Percentiles rank a stretch among this genome's conserved stretches.
These are phyloP conservation scores for Anabacerthia variegaticeps DNA, from an alignment of 2,797 vertebrate species.

Conservation along the genomic window DNA sequence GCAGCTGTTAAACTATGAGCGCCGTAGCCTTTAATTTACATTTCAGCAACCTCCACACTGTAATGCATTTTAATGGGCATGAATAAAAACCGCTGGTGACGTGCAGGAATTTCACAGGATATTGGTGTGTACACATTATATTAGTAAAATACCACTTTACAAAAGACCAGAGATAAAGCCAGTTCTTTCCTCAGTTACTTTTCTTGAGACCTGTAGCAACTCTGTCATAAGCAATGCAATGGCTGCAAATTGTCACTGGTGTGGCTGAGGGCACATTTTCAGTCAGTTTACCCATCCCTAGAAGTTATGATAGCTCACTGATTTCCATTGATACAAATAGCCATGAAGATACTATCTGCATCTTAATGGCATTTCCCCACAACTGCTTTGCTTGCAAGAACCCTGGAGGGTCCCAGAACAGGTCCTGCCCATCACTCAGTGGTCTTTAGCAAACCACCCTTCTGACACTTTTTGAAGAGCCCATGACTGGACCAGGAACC, in stretches of 20 bases:
- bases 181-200: slow-evolving; percentile 40
- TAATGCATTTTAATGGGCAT: slow-evolving; percentile 66
- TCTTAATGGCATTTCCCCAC: slow-evolving; percentile 56
- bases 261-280: neutral
- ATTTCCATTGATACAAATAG: slow-evolving; percentile 16
- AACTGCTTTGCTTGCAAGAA: slow-evolving; percentile 39
- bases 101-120: slow-evolving; percentile 67
- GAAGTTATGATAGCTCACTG: slow-evolving; percentile 41
- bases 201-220: slow-evolving; percentile 1
- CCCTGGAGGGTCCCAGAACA: slow-evolving; percentile 17
- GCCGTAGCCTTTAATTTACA: slow-evolving; percentile 60
- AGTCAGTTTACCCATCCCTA: neutral
- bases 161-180: slow-evolving; percentile 60
- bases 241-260: neutral
- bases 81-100: slow-evolving; percentile 54
- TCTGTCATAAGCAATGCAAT: neutral
- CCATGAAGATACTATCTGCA: slow-evolving; percentile 56
- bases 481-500: neutral
- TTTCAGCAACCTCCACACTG: slow-evolving; percentile 57
- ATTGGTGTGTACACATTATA: slow-evolving; percentile 59
- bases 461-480: slow-evolving; percentile 1
- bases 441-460: neutral
- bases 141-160: slow-evolving; percentile 57
- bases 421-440: slow-evolving; percentile 11
- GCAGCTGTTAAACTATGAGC: slow-evolving; percentile 74